phyloP scores from a whole-genome alignment of 2,888 invertebrate genomes.

The Metallyticus violacea region DNA sequence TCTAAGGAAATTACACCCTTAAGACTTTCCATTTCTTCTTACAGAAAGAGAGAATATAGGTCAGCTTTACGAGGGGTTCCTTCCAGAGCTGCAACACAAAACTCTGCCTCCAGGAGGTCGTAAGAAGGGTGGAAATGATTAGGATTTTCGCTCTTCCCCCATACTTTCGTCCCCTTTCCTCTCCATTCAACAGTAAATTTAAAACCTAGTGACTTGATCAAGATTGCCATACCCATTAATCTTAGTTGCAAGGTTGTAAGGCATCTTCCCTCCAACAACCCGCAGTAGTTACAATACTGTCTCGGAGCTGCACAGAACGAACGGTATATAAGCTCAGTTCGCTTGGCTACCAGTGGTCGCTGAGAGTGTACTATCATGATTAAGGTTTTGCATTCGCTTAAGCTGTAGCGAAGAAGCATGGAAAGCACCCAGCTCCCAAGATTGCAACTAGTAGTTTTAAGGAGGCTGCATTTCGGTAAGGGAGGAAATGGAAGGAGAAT shows the following conservation, averaged over 20 bases:
- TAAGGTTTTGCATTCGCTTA: neutral
- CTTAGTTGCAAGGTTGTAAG: neutral
- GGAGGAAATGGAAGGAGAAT: neutral
- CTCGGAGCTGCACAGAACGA: no score
- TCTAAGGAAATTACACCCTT: no score
- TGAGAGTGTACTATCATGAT: neutral
- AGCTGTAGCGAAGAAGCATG: neutral
- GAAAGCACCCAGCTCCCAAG: neutral
- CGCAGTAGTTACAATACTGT: neutral
- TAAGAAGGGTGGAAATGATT: neutral
- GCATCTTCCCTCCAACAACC: neutral
- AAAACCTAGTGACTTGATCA: slow-evolving; percentile 8
- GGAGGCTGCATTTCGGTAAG: neutral
- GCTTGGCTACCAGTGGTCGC: neutral
- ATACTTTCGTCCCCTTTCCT: neutral
- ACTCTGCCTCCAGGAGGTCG: neutral
- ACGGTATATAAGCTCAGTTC: no score
- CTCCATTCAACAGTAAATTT: neutral
- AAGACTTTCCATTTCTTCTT: neutral
- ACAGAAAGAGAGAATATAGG: neutral
- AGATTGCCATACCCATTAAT: slow-evolving; percentile 4
- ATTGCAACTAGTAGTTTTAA: neutral
- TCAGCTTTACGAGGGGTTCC: neutral
- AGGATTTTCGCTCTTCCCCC: neutral
- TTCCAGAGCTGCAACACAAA: neutral